Base-by-base conservation (phyloP, 2,888 invertebrate species). In the Arge pagana region DNA sequence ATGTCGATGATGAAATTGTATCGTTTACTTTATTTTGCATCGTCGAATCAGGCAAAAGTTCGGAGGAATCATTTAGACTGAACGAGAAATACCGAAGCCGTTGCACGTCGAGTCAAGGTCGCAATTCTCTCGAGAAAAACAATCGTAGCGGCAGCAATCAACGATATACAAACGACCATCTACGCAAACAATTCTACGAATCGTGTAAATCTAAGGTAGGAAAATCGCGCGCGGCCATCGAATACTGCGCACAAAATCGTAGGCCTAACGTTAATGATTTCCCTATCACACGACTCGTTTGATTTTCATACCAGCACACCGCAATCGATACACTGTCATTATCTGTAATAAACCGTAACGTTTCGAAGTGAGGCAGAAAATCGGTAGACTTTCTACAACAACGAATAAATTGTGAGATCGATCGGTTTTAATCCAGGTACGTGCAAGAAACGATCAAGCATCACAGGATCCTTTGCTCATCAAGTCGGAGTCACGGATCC, bases 401-500 rank as follows among this genome's bases (percentile, higher is more conserved):
- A 19, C 30, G 30, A 11, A 6, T 21, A 21, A 21, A 21, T 37
- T 4, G 23, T n/a, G 15, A 13, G 23, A 21, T 37, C 13, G 3
- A 37, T 30, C 26, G 18, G 13, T 42, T 42, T 21, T 24, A 16
- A 19, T 19, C 10, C 39, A 53, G 53, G 36, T 15, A 37, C 53
- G 50, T 8, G 24, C 28, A 24, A 33, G 45, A 33, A 51, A 35
- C 42, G 31, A 42, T 23, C 23, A 45, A 4, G 40, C 40, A 3
- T 42, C 57, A 43, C 37, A 62, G 55, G 65, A 64, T 42, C 56
- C 15, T 5, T 19, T 33, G 4, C 33, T n/a, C 23, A 21, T 40
- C 8, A 61, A 50, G 56, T 16, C 52, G 23, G 65, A 65, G 30
- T 65, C 65, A 4, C 58, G 55, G 50, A 65, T 65, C 18, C 65